Evolutionary conservation across 2,113 vertebrate species (phyloP), one percentile per base, ranked within the genome.

Genomic region (Callocephalon fimbriatum): DNA sequence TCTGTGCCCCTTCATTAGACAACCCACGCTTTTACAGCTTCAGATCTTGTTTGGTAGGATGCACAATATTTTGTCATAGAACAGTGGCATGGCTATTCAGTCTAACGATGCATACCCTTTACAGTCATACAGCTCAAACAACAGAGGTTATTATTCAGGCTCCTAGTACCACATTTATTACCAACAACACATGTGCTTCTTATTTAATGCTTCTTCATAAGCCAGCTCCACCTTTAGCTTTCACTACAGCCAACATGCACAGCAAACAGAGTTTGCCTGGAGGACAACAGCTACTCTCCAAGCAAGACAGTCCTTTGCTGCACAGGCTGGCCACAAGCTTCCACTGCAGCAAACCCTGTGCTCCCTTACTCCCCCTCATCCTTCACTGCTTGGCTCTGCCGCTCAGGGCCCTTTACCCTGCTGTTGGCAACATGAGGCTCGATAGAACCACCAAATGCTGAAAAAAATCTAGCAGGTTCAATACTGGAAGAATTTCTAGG

Each of bases 81-180:
- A 54, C 29, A n/a, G 37, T 0, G 15, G 16, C 59, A 54, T 0
- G 13, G 61, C 50, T 40, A 4, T 3, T 76, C 53, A 5, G 1
- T 40, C 38, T 12, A 77, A 58, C 0, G 0, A 58, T 16, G n/a
- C 35, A 6, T 9, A 3, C 7, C 32, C 48, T 42, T 77, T 47
- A 75, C 1, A 45, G 63, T 10, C 48, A 29, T 2, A 14, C 37
- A 83, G 67, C 83, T 74, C 42, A 13, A 65, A 80, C 53, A 71
- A 73, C 72, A 77, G 32, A 75, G 53, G 45, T 31, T 17, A 35
- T 10, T 74, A 80, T 19, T 53, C 18, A n/a, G 50, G 54, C 40
- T 88, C 53, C 37, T 21, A 27, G 51, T 63, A 71, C 16, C 38
- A 23, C 53, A 59, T 45, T 71, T 70, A 81, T 70, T 83, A 93